Conservation (phyloP, 2,888 invertebrate species). For the Drosophila tripunctata region DNA sequence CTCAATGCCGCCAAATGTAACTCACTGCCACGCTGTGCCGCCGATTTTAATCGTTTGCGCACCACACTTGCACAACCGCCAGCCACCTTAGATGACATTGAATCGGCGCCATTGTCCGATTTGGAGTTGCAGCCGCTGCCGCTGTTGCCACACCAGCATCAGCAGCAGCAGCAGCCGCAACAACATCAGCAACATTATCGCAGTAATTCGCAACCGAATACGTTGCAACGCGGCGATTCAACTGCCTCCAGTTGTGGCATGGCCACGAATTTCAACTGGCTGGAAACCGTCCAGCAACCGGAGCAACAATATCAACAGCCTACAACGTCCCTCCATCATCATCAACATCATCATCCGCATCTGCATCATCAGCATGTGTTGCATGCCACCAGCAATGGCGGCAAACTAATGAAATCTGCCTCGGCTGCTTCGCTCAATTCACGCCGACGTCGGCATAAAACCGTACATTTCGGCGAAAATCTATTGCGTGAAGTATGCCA, state of each 20-base stretch:
- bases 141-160: constrained; percentile 52
- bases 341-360: constrained; percentile 49
- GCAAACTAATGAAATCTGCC: constrained; percentile 85
- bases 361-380: constrained; percentile 19
- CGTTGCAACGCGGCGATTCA: constrained; percentile 83
- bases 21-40: constrained; percentile 85
- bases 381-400: constrained; percentile 56
- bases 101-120: constrained; percentile 72
- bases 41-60: constrained; percentile 83
- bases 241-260: constrained; percentile 69
- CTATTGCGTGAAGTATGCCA: constrained; percentile 90
- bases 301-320: constrained; percentile 43
- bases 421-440: constrained; percentile 88
- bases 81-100: constrained; percentile 79
- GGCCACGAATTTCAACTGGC: constrained; percentile 48
- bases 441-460: constrained; percentile 90
- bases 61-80: constrained; percentile 81
- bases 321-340: background rate
- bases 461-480: constrained; percentile 91
- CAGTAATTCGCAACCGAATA: constrained; percentile 84
- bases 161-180: background rate
- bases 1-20: constrained; percentile 84
- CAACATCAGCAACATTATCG: constrained; percentile 65
- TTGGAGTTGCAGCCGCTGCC: constrained; percentile 30
- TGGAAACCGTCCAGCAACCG: constrained; percentile 49